These are phyloP conservation scores for Antheraea assamensis DNA, from an alignment of 2,888 invertebrate species.

Conservation along the genomic window DNA sequence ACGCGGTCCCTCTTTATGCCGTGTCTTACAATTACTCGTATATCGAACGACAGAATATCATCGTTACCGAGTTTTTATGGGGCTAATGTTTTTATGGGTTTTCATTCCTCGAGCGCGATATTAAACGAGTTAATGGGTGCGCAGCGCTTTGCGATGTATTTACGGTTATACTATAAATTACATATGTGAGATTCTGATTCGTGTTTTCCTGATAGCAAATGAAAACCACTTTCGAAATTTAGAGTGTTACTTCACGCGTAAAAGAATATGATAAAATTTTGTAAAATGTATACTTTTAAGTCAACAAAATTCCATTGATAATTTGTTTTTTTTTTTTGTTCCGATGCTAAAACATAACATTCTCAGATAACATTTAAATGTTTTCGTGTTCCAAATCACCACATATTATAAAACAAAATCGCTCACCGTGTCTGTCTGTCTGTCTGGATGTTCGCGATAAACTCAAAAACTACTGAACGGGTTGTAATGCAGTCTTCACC, in stretches of 20 bases:
- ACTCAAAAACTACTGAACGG: too few relatives aligned
- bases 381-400: too few relatives aligned
- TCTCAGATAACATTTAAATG: background rate
- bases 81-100: constrained; percentile 57
- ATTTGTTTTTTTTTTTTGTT: background rate
- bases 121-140: constrained; percentile 14
- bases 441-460: too few relatives aligned
- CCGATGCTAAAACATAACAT: background rate
- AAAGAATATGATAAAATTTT: background rate
- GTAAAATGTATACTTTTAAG: background rate
- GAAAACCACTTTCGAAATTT: background rate
- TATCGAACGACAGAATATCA: constrained; percentile 58
- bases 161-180: background rate
- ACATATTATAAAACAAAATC: too few relatives aligned
- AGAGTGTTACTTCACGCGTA: background rate
- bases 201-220: background rate
- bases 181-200: background rate
- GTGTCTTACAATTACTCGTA: constrained; percentile 62
- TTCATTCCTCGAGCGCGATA: constrained; percentile 38
- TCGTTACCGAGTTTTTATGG: constrained; percentile 63
- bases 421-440: too few relatives aligned
- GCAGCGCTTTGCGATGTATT: constrained; percentile 29
- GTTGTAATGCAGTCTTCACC: too few relatives aligned
- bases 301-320: background rate
- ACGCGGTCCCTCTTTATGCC: constrained; percentile 47